Base-by-base conservation (phyloP, 1,140 invertebrate genomes). In the Cyclina sinensis region DNA sequence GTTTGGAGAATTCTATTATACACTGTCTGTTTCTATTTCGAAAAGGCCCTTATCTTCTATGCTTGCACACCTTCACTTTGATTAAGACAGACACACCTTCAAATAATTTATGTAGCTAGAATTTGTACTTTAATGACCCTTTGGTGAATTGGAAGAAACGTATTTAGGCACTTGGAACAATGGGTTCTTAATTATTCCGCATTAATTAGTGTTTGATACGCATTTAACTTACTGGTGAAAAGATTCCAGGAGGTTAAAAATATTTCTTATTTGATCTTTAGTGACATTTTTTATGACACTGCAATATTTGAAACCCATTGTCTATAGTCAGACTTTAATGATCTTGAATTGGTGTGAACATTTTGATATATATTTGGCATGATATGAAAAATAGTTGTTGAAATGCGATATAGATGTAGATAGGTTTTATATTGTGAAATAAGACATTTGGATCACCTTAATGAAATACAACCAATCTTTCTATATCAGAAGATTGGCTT, bases 271-370 rank as follows among this genome's bases (percentile, higher is more conserved):
- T 37, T 80, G 32, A 35, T n/a, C 30, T 21, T 81, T 62, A 81
- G 39, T 81, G 37, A 12, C 51, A 59, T 27, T 35, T 62, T 35
- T 62, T 81, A 62, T 81, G 79, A 81, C 79, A 18, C 9, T 11
- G 2, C 35, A 54, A 37, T 24, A 21, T 37, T 24, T 59, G 32
- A 16, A 5, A 11, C 18, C 51, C 39, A 4, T 59, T 81, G 43
- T 43, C 32, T 37, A 27, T 27, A 21, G 79, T 37, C 35, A 43
- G 51, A 59, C 57, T 24, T 62, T 37, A 81, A 57, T 81, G 79
- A 81, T 59, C 57, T 81, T 81, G 27, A 59, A 81, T 81, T 37
- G 57, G 79, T 81, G 79, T 39, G 54, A 81, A 81, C 79, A 81
- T 30, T 14, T 81, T 37, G 79, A 39, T 59, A 62, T 81, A 59